Evolutionary conservation across 1,140 invertebrate genomes (phyloP), one percentile per base, ranked within the genome.

Genomic region (Leptinotarsa lineolata): DNA sequence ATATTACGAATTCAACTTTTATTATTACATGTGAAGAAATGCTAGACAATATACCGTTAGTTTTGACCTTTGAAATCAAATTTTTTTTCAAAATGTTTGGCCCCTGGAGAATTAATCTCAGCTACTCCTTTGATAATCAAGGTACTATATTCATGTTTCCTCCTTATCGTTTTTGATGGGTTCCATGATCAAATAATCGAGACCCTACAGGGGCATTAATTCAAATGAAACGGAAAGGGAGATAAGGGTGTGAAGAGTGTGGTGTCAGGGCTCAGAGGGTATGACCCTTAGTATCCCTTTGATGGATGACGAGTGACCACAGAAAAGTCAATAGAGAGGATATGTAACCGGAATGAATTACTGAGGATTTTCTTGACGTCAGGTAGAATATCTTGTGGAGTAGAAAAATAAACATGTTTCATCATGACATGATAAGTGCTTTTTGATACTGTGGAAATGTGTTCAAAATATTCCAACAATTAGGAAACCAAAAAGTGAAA

Each of bases 221-320:
- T 54, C 6, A 54, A 54, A 54, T 54, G 48, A 18, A 54, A 54
- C 48, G 48, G 48, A 54, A 54, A 54, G 48, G 48, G 48, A 54
- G 48, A 54, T 54, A 54, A 54, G 48, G 48, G 48, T 54, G 48
- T 54, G 48, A 54, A 54, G 48, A 54, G 48, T 54, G 48, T 54
- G 48, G 16, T 54, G 48, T 54, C 4, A 3, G 48, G 48, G 48
- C n/a, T 54, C 4, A n/a, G 48, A 54, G 48, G 48, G 48, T 13
- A 54, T n/a, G 16, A n/a, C 48, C 48, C 48, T 54, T n/a, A 54
- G 48, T 54, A 54, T 2, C 48, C 48, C 48, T 54, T 54, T 54
- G n/a, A 54, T 54, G 16, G 48, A 18, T 13, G 4, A 13, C 16
- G 48, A 54, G 48, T 5, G 48, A 54, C 48, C 48, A 54, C 48